These are phyloP conservation scores for Lepidostoma basale DNA, from an alignment of 1,140 invertebrate genomes.

Conservation along the genomic window DNA sequence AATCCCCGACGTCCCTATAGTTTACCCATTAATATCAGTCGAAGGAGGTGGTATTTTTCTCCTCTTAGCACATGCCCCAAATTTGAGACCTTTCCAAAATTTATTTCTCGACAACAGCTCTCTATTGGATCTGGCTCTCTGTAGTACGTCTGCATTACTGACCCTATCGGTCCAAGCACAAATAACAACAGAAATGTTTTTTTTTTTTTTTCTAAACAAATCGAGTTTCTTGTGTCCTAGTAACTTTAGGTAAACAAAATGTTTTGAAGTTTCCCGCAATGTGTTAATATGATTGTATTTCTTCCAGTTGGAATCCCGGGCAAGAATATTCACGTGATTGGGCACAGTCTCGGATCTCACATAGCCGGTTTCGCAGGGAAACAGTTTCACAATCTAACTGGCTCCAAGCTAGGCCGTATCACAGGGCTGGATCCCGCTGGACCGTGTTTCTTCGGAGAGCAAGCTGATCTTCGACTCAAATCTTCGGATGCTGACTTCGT, in stretches of 20 bases:
- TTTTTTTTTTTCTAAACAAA: too few relatives aligned
- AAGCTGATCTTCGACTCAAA: slow-evolving; percentile 63
- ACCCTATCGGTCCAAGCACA: too few relatives aligned
- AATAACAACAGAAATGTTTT: too few relatives aligned
- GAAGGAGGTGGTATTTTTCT: too few relatives aligned
- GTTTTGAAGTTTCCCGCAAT: not conserved
- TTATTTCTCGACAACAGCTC: too few relatives aligned
- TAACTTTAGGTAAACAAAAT: not conserved
- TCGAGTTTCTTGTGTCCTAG: slow-evolving; percentile 48
- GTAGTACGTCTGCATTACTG: too few relatives aligned
- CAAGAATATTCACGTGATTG: slow-evolving; percentile 73
- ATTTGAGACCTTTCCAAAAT: too few relatives aligned
- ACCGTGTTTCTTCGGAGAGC: slow-evolving; percentile 66
- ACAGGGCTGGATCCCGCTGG: slow-evolving; percentile 75
- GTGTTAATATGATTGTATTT: not conserved
- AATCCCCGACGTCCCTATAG: too few relatives aligned
- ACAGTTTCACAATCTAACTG: slow-evolving; percentile 53
- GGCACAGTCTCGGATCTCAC: slow-evolving; percentile 85
- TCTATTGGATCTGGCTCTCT: too few relatives aligned
- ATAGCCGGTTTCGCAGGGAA: slow-evolving; percentile 77
- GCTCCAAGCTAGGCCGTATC: slow-evolving; percentile 63
- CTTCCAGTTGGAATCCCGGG: slow-evolving; percentile 51
- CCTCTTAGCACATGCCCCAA: too few relatives aligned
- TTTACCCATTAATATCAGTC: too few relatives aligned
- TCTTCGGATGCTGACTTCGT: slow-evolving; percentile 71